Evolutionary conservation across 2,888 invertebrate genomes (phyloP).

Genomic region (Lasioglossum malachurum): DNA sequence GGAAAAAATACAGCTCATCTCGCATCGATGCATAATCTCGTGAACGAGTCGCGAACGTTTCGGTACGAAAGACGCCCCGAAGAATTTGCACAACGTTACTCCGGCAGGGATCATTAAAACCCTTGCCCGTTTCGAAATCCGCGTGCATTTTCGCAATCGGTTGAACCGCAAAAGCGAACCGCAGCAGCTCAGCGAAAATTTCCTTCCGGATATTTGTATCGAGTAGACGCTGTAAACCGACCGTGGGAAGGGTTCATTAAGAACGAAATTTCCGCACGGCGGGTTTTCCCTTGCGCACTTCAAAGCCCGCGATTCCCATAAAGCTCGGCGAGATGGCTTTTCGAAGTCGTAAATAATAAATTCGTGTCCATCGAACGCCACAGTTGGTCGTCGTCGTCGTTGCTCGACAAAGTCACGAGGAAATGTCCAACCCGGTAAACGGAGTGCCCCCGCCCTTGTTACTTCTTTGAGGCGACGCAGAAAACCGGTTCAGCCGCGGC

Average conservation of each 20-base stretch:
- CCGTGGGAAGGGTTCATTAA: constrained; percentile 26
- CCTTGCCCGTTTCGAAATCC: neutral
- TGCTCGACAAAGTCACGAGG: neutral
- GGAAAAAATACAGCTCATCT: neutral
- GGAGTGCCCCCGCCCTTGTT: neutral
- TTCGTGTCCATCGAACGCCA: constrained; percentile 17
- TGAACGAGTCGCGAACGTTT: neutral
- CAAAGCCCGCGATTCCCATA: constrained; percentile 24
- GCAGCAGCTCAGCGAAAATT: neutral
- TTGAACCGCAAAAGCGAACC: constrained; percentile 11
- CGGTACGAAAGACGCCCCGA: neutral
- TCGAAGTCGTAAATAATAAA: constrained; percentile 43
- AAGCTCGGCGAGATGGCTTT: neutral
- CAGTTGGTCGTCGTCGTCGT: neutral
- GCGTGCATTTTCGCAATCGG: constrained; percentile 15
- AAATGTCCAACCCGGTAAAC: neutral
- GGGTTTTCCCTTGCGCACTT: neutral
- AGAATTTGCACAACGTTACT: neutral
- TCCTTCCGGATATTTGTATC: constrained; percentile 20
- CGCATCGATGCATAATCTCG: neutral
- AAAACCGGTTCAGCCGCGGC: constrained; percentile 17
- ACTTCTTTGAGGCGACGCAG: neutral
- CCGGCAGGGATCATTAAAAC: neutral
- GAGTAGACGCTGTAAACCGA: neutral
- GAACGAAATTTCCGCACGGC: constrained; percentile 34